Evolutionary conservation across 2,888 invertebrate species (phyloP).

Genomic region (Ceraclea dissimilis): DNA sequence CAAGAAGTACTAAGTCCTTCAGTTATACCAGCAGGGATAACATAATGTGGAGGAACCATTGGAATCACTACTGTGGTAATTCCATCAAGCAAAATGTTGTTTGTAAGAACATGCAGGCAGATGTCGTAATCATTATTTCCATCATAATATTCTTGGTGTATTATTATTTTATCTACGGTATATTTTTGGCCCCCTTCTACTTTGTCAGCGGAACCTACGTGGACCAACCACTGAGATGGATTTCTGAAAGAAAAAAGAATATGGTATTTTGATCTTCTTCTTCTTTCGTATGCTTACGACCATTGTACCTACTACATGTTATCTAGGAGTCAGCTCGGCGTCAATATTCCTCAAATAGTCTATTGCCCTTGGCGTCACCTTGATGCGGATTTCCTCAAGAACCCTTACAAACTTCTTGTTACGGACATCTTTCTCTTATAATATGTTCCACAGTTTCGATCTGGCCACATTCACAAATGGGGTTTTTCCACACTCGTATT

Average conservation of each 20-base stretch:
- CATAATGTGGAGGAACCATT: neutral
- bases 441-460: no score
- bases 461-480: no score
- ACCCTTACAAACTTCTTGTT: no score
- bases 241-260: neutral
- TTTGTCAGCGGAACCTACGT: slow-evolving; percentile 3
- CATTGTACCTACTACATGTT: no score
- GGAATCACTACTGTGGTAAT: neutral
- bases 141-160: slow-evolving; percentile 1
- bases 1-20: slow-evolving; percentile 2
- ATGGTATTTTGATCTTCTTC: no score
- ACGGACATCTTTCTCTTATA: no score
- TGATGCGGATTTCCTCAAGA: no score
- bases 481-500: no score
- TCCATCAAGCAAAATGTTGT: neutral
- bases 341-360: no score
- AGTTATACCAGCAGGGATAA: neutral
- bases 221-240: slow-evolving; percentile 1
- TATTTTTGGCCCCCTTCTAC: neutral
- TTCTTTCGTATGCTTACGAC: no score
- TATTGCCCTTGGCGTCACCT: no score
- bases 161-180: neutral
- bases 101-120: neutral
- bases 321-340: no score
- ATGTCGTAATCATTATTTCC: neutral